Base-by-base conservation (phyloP, 2,113 vertebrate genomes). In the Nettapus auritus region DNA sequence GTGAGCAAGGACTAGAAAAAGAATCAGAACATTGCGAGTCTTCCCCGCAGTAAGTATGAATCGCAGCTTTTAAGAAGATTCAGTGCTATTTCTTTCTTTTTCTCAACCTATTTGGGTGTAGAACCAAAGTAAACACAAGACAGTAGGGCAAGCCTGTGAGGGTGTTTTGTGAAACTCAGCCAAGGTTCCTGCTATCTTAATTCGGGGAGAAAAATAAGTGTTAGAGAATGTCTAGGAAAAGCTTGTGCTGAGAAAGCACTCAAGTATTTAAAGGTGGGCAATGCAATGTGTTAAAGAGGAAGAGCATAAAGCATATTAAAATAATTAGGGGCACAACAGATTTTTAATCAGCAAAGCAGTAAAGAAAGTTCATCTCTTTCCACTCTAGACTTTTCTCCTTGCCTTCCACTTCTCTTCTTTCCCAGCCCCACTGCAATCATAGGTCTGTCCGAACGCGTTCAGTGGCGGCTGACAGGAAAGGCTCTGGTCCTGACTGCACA, bases 1-100 rank as follows among this genome's bases (percentile, higher is more conserved):
- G 74, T 73, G 93, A 94, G 81, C 81, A 95, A 94, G 81, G 66
- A 93, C 88, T 93, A 95, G 88, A 92, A 96, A 94, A 92, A 95
- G 93, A 93, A 91, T 74, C 64, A 90, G 90, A 93, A 79, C 90
- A 40, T 86, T 93, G 86, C 34, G 10, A 95, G 92, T 69, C 95
- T 92, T 96, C 71, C 78, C 79, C 91, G 2, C 94, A 93, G 89
- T 96, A 96, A 96, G 89, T 95, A 93, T 81, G 26, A 4, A 92
- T 70, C 59, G 44, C 71, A 77, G 56, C 42, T 96, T 96, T 92
- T 96, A 66, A 96, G 90, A 92, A 85, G 88, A 87, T 94, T 83
- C 57, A 53, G 76, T 92, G 69, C 34, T 82, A 48, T 76, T 81
- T 94, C 52, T 95, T 82, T 91, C 83, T 91, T 85, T 90, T 85